phyloP scores from a whole-genome alignment of 2,797 vertebrate species.

The Girardinus metallicus region DNA sequence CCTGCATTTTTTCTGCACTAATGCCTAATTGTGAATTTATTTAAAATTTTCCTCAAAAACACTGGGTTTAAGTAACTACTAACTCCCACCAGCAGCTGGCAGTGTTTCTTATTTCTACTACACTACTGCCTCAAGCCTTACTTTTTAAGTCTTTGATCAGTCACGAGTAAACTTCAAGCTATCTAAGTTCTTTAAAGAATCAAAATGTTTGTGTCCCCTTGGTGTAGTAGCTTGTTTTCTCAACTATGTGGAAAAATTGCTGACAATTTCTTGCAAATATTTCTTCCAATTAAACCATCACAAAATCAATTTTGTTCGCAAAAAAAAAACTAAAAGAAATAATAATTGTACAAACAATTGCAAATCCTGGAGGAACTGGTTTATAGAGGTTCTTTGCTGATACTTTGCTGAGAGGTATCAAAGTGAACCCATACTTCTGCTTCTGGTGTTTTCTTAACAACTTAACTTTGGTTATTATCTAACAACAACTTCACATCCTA shows the following conservation, averaged over 20 bases:
- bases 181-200: not conserved
- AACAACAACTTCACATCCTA: not conserved
- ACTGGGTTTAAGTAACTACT: not conserved
- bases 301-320: no score
- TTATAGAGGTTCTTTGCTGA: not conserved
- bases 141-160: no score
- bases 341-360: no score
- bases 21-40: not conserved
- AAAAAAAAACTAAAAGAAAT: no score
- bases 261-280: not conserved
- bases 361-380: no score
- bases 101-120: not conserved
- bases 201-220: no score
- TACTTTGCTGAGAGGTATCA: not conserved
- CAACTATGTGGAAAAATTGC: not conserved
- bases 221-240: not conserved
- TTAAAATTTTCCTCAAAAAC: not conserved
- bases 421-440: not conserved
- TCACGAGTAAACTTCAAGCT: no score
- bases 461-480: not conserved
- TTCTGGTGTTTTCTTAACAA: not conserved
- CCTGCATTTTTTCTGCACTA: not conserved
- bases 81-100: not conserved
- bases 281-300: no score
- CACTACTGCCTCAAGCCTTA: no score